phyloP scores from a whole-genome alignment of 2,888 invertebrate species.

The Apamea anceps region DNA sequence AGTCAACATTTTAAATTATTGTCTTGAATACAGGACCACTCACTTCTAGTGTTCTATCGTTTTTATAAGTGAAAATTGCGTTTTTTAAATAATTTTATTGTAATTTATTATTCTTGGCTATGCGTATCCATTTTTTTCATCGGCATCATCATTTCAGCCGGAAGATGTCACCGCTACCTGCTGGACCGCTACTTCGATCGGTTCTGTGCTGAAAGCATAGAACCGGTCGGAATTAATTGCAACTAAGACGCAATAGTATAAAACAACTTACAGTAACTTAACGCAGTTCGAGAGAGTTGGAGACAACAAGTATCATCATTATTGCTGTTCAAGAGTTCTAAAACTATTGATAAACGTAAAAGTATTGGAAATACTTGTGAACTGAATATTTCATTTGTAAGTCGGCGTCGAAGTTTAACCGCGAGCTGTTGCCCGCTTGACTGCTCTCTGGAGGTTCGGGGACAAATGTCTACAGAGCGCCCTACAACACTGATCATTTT shows the following conservation, averaged over 20 bases:
- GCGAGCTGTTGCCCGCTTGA: slow-evolving; percentile 8
- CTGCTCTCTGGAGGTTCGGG: neutral
- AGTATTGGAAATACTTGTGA: slow-evolving; percentile 60
- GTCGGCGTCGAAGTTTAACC: slow-evolving; percentile 30
- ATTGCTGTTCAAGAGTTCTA: slow-evolving; percentile 32
- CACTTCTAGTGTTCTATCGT: neutral
- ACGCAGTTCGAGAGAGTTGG: slow-evolving; percentile 6
- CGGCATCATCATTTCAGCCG: too few relatives aligned
- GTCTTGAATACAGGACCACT: neutral
- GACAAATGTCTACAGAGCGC: neutral
- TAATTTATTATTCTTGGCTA: neutral
- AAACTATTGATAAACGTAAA: slow-evolving; percentile 48
- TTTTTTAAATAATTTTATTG: neutral
- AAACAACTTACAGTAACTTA: slow-evolving; percentile 10
- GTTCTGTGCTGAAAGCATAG: too few relatives aligned
- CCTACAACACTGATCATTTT: neutral
- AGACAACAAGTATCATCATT: slow-evolving; percentile 16
- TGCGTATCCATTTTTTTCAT: neutral
- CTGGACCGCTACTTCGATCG: too few relatives aligned
- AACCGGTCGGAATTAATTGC: neutral
- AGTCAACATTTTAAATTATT: too few relatives aligned
- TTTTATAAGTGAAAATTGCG: neutral
- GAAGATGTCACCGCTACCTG: too few relatives aligned
- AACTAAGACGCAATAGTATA: neutral
- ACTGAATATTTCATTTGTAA: slow-evolving; percentile 56